These are phyloP conservation scores for Aplidium turbinatum DNA, from an alignment of 23 tunicate genomes.

Conservation along the genomic window DNA sequence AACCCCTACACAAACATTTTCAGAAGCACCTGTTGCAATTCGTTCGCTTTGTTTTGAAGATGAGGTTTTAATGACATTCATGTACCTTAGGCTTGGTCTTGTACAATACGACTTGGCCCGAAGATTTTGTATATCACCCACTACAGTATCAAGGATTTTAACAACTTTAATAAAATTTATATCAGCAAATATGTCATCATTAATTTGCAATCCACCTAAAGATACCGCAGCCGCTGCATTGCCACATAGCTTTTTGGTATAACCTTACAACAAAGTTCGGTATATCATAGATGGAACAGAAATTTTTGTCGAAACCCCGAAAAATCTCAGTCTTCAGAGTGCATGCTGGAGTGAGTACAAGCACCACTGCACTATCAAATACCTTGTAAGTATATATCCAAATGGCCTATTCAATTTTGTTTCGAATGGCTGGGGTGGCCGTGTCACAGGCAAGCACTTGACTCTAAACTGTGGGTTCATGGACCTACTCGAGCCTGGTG, in stretches of 20 bases:
- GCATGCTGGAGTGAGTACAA: slow-evolving; percentile 5
- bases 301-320: slow-evolving; percentile 7
- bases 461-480: neutral
- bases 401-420: slow-evolving; percentile 19
- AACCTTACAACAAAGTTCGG: slow-evolving; percentile 1
- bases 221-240: too few species aligned
- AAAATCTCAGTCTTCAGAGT: neutral
- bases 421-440: slow-evolving; percentile 13
- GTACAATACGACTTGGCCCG: neutral
- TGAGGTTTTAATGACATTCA: slow-evolving; percentile 5
- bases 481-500: neutral
- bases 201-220: neutral
- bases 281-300: neutral
- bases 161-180: slow-evolving; percentile 9
- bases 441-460: neutral
- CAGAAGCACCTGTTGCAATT: neutral
- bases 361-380: neutral
- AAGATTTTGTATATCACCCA: neutral
- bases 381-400: neutral
- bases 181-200: neutral
- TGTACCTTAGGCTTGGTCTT: slow-evolving; percentile 3
- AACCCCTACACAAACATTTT: too few species aligned
- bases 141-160: neutral
- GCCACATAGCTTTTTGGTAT: too few species aligned
- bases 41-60: neutral